These are phyloP conservation scores for Capreolus pygargus DNA, from an alignment of 2,113 vertebrate species.

Conservation along the genomic window DNA sequence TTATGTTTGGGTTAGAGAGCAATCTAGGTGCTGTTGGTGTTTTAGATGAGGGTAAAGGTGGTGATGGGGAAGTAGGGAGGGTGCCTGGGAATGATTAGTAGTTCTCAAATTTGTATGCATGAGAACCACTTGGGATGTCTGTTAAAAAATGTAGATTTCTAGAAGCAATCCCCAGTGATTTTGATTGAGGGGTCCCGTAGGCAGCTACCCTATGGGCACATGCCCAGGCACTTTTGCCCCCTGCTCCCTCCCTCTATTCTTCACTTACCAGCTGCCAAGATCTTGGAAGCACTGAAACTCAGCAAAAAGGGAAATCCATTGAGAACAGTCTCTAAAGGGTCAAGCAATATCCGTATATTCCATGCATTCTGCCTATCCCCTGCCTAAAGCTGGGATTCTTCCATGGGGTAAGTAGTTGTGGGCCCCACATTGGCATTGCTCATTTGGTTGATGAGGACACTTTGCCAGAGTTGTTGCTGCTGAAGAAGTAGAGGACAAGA, in stretches of 20 bases:
- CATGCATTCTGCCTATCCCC: neutral
- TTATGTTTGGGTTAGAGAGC: neutral
- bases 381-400: neutral
- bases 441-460: neutral
- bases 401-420: neutral
- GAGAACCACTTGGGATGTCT: neutral
- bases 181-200: neutral
- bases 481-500: neutral
- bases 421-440: neutral
- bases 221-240: neutral
- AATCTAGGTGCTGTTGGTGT: neutral
- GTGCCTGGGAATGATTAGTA: neutral
- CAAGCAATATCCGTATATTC: neutral
- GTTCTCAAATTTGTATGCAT: neutral
- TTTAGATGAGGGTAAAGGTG: neutral
- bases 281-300: slow-evolving; percentile 10
- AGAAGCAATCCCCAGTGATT: neutral
- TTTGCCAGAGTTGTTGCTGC: neutral
- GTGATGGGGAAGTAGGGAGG: neutral
- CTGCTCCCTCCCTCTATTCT: slow-evolving; percentile 18
- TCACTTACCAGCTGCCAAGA: slow-evolving; percentile 37
- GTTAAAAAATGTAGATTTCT: neutral
- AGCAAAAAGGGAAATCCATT: neutral
- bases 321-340: neutral
- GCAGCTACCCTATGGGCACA: neutral